phyloP scores from a whole-genome alignment of 2,888 invertebrate genomes.

The Dryobotodes eremita region DNA sequence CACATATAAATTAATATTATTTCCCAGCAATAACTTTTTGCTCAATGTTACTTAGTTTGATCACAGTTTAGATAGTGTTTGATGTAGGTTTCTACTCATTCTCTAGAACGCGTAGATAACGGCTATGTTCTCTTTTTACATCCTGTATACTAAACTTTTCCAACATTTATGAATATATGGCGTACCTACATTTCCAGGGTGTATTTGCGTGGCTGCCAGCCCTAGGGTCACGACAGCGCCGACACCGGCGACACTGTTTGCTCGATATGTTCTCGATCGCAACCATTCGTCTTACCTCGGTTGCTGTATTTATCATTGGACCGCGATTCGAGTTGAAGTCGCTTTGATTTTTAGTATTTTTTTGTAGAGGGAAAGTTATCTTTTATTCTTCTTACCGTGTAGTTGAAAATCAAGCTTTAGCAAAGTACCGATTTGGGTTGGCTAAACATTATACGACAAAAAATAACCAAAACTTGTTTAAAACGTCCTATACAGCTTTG shows the following conservation, averaged over 20 bases:
- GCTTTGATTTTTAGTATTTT: conserved; percentile 40
- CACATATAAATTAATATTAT: too few relatives aligned
- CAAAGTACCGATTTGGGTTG: too few relatives aligned
- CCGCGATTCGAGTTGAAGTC: conserved; percentile 60
- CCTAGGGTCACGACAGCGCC: conserved; percentile 28
- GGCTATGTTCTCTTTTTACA: not conserved
- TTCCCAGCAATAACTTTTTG: not conserved
- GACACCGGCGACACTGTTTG: conserved; percentile 40
- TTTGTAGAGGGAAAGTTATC: conserved; percentile 16
- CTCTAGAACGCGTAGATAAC: not conserved
- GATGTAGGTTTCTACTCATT: not conserved
- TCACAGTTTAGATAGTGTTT: not conserved
- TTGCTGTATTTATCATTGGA: conserved; percentile 67
- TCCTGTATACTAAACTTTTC: too few relatives aligned
- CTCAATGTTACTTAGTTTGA: not conserved
- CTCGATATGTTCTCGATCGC: conserved; percentile 42
- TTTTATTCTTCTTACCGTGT: not conserved
- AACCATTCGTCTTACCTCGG: conserved; percentile 67
- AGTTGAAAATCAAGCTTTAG: not conserved
- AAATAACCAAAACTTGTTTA: too few relatives aligned
- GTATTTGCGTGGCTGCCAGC: conserved; percentile 30
- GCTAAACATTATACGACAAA: too few relatives aligned
- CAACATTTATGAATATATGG: not conserved
- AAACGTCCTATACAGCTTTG: too few relatives aligned
- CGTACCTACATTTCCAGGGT: not conserved